Percentiles rank a stretch among this genome's conserved stretches.
phyloP scores from a whole-genome alignment of 37 sponge, comb jelly and placozoan species.

The Amphimedon queenslandica region DNA sequence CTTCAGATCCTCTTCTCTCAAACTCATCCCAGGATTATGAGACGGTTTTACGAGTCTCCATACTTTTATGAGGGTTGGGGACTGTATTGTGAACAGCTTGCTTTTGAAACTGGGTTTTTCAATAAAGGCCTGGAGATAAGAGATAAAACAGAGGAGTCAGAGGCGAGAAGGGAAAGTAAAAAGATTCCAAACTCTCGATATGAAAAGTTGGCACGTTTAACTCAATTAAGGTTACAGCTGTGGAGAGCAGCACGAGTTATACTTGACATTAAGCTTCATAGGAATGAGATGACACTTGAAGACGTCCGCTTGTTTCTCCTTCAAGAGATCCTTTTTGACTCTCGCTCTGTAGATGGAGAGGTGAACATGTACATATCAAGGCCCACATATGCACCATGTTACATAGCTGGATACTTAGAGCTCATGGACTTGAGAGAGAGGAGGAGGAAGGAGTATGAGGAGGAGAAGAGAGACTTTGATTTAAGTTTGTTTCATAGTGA shows the following conservation, averaged over 20 bases:
- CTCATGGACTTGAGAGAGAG: conserved; percentile 48
- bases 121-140: neutral
- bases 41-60: conserved; percentile 33
- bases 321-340: conserved; percentile 44
- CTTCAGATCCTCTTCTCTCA: conserved; percentile 49
- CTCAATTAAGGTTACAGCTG: conserved; percentile 45
- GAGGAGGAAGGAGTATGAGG: neutral
- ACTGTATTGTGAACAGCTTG: conserved; percentile 56
- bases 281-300: conserved; percentile 26
- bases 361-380: conserved; percentile 41
- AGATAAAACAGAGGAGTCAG: conserved; percentile 4
- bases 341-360: conserved; percentile 40
- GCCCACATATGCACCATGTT: conserved; percentile 62
- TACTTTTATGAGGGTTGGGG: conserved; percentile 71
- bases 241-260: conserved; percentile 69
- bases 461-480: conserved; percentile 14
- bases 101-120: conserved; percentile 60
- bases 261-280: conserved; percentile 52
- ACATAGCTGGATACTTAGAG: conserved; percentile 36
- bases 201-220: conserved; percentile 40
- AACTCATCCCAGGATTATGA: conserved; percentile 32
- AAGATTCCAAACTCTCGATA: neutral
- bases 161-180: neutral
- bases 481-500: conserved; percentile 33
- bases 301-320: conserved; percentile 37